Evolutionary conservation across 2,888 invertebrate species (phyloP), one percentile per base, ranked within the genome.

Genomic region (Volucella inanis): DNA sequence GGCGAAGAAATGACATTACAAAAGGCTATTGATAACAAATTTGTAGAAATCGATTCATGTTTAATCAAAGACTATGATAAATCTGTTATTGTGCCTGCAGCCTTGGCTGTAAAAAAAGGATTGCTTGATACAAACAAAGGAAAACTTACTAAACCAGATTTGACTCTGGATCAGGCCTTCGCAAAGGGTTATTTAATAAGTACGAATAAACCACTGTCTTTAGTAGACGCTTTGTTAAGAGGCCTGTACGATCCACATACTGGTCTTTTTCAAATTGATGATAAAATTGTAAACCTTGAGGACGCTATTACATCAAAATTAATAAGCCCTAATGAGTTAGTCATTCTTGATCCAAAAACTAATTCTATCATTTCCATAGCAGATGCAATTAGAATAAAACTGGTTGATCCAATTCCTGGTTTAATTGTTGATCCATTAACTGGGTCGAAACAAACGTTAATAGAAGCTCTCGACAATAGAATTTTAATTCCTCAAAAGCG

Each of bases 401-500:
- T 97, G 67, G 94, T 97, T 80, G 96, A 97, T 91, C 95, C 97
- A 0, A 94, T 95, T 85, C 94, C 94, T 88, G 98, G 98, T n/a
- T 95, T 94, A 89, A 95, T 96, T 31, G 93, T 94, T 59, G 97
- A 97, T 92, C 96, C 96, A 0, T 92, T 94, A 55, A 95, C 94
- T 50, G 96, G 96, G 43, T 94, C 94, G 47, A 95, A 95, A 90
- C 93, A 98, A 81, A 95, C 96, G 41, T 93, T 98, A 8, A 95
- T 94, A 49, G 97, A 98, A 90, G 98, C 98, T 2, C 94, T 97
- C 41, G 96, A 97, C 88, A 94, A 96, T 70, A 97, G 97, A 38
- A 93, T 97, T 41, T 94, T 97, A 65, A 94, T 97, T 8, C 96
- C 97, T 9, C 95, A 96, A 50, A 96, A 97, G 90, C 95, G 95